Base-by-base conservation (phyloP, 2,888 invertebrate species). In the Tenodera sinensis region DNA sequence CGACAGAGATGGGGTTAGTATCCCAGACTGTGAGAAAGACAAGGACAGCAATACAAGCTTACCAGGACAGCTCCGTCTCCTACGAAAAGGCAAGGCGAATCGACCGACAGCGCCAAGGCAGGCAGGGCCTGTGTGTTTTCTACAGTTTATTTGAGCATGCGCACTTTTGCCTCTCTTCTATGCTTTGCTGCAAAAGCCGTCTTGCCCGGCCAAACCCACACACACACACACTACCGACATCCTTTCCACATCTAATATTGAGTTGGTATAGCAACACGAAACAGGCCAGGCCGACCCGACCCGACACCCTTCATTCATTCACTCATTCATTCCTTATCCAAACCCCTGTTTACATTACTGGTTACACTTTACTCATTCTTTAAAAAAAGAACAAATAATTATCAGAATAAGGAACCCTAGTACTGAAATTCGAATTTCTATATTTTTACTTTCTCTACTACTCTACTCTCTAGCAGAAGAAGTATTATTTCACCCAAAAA, bases 61-160 rank as follows among this genome's bases (percentile, higher is more conserved):
- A 47, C 85, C 30, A 85, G 85, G 30, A 47, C 42, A 34, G 84
- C 47, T 30, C 47, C 34, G 71, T 87, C 82, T 87, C 88, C 88
- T 88, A 84, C 88, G 84, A 81, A 84, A 88, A 88, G 88, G 88
- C 88, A 87, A 82, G 87, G 81, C 54, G 54, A 71, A 71, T 71
- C 54, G 54, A 71, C 54, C 54, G 54, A 87, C 81, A 81, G 81
- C 87, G 82, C 30, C 87, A 83, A 87, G 87, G 87, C 87, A 87
- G 87, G 87, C 87, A 87, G 87, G 87, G 87, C 87, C 83, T 87
- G 84, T 34, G 42, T 82, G 88, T 88, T 88, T 88, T 88, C 88
- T 88, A 84, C 30, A 88, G 88, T 88, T 88, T 88, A 85, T 88
- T 88, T 88, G 88, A 85, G 88, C 88, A 88, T 88, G 88, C 88